Conservation (phyloP, 2,113 vertebrate species). For the Daphoenositta chrysoptera region DNA sequence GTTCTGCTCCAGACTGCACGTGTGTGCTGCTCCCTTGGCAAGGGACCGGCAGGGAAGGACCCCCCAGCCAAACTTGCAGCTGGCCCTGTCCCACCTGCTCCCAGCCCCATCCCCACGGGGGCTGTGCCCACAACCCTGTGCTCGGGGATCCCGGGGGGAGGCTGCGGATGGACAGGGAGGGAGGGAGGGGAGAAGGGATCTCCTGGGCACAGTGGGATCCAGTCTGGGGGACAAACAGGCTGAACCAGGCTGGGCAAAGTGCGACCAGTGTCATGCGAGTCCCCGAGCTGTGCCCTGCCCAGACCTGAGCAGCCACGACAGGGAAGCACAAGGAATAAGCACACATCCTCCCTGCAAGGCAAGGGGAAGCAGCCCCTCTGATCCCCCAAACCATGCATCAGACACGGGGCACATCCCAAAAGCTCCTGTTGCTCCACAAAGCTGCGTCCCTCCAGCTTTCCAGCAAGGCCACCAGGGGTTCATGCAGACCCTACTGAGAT, state of each 20-base stretch:
- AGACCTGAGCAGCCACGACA: background rate
- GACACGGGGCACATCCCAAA: background rate
- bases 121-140: background rate
- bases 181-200: background rate
- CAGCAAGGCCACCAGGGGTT: background rate
- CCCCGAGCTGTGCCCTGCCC: background rate
- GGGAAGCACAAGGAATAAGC: background rate
- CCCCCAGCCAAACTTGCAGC: background rate
- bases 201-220: background rate
- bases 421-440: background rate
- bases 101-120: background rate
- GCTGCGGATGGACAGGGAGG: background rate
- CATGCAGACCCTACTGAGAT: background rate
- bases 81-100: background rate
- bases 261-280: fast-evolving
- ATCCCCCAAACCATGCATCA: background rate
- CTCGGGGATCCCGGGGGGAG: background rate
- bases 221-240: background rate
- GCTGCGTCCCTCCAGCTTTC: background rate
- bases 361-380: background rate
- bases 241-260: background rate
- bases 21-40: background rate
- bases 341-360: fast-evolving
- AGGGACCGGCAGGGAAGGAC: background rate
- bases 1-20: background rate